Evolutionary conservation across 1,140 invertebrate genomes (phyloP).

Genomic region (Drosophila mojavensis): DNA sequence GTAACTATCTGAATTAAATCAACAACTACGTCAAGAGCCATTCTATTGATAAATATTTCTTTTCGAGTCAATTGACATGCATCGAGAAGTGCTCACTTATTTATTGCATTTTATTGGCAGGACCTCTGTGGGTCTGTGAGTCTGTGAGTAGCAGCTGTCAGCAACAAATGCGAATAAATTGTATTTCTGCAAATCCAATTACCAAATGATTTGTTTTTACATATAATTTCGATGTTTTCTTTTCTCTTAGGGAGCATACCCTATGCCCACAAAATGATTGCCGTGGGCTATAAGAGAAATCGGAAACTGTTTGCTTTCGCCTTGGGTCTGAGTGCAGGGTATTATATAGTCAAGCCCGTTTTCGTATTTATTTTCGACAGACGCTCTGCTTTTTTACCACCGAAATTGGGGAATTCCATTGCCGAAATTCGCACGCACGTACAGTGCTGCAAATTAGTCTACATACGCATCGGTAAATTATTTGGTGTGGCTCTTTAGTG

Average conservation of each 20-base stretch:
- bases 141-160: slow-evolving; percentile 67
- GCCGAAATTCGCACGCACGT: slow-evolving; percentile 62
- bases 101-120: slow-evolving; percentile 68
- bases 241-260: slow-evolving; percentile 24
- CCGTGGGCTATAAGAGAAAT: not conserved
- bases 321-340: not conserved
- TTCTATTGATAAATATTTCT: slow-evolving; percentile 44
- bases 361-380: too few species aligned
- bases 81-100: slow-evolving; percentile 53
- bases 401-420: slow-evolving; percentile 36
- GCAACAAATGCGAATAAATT: slow-evolving; percentile 68
- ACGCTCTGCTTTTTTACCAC: not conserved
- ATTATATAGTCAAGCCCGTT: not conserved
- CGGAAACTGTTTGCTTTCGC: not conserved
- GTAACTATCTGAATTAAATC: not conserved
- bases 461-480: slow-evolving; percentile 26
- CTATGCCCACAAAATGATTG: not conserved
- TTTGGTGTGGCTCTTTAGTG: slow-evolving; percentile 6
- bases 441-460: slow-evolving; percentile 74
- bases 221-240: slow-evolving; percentile 46
- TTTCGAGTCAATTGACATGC: slow-evolving; percentile 44
- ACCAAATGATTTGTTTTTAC: slow-evolving; percentile 79
- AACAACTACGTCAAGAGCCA: slow-evolving; percentile 26
- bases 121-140: slow-evolving; percentile 12
- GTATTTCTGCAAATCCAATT: slow-evolving; percentile 74